Base-by-base conservation (phyloP, 2,888 invertebrate genomes). In the Bellardia pandia region DNA sequence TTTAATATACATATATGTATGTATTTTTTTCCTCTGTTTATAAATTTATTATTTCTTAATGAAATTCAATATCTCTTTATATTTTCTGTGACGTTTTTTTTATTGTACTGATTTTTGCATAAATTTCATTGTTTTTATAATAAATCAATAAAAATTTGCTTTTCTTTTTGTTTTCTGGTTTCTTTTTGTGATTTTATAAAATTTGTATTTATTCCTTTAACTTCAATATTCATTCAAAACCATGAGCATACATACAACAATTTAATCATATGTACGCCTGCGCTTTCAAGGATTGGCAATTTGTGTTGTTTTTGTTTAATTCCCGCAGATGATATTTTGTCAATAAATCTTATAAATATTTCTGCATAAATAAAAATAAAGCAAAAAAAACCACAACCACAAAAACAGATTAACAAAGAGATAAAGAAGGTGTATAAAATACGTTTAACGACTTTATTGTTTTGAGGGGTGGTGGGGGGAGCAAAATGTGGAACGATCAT, bases 221-320 rank as follows among this genome's bases (percentile, higher is more conserved):
- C 75, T 60, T 40, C 40, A 68, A 66, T 45, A 72, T 64, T 72
- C 30, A 80, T 72, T 74, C 30, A 66, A 58, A 58, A 53, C 45
- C 66, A 62, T 14, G 45, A n/a, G 8, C 8, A 23, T 23, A 23
- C 56, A 23, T 66, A 58, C 40, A 45, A 80, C 48, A 81, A 66
- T 68, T 79, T 79, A 85, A 85, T 79, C 75, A 75, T 85, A 87
- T 84, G 86, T 82, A 87, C 87, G 87, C 87, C 87, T 87, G 87
- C 87, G 87, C 87, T 79, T 83, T 83, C 83, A 85, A 87, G 87
- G 87, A 87, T 87, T 82, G 87, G 87, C 87, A 76, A 11, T 13
- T 45, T 3, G 37, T 23, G 16, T 45, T 11, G 40, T 13, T 30
- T 48, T 30, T 53, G 60, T 62, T 37, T 37, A 53, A 62, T 60